A percentile compares a stretch with the other conserved stretches of the same genome.
Conservation (phyloP, 1,140 invertebrate species). For the Megalopta genalis region DNA sequence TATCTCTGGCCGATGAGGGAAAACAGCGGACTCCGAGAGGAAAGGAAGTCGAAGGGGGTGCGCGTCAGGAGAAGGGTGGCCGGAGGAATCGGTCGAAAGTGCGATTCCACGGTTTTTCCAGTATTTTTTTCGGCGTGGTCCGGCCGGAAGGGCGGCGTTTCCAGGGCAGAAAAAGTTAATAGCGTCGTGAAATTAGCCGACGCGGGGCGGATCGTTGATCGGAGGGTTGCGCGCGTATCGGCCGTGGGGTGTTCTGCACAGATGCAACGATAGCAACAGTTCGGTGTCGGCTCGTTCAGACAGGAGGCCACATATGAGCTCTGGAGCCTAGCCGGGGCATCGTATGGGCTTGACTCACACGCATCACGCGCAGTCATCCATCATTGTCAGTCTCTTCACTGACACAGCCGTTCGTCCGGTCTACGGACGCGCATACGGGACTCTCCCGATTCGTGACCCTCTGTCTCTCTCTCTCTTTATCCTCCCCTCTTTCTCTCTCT, state of each 20-base stretch:
- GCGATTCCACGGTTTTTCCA: conserved; percentile 46
- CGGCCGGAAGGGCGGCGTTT: conserved; percentile 41
- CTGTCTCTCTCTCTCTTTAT: neutral
- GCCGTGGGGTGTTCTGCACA: conserved; percentile 72
- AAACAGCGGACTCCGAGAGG: too few relatives aligned
- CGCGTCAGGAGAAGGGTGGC: conserved; percentile 1
- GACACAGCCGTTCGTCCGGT: conserved; percentile 64
- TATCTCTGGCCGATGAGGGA: too few relatives aligned
- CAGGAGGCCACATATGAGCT: conserved; percentile 74
- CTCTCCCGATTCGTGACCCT: conserved; percentile 57
- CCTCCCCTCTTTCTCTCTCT: neutral
- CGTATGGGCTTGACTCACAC: conserved; percentile 78
- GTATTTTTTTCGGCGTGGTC: conserved; percentile 12
- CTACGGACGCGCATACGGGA: conserved; percentile 51
- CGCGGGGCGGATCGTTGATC: conserved; percentile 51
- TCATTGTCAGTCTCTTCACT: conserved; percentile 76
- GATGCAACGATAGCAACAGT: conserved; percentile 79
- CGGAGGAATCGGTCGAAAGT: conserved; percentile 37
- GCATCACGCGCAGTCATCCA: conserved; percentile 77
- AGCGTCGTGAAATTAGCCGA: conserved; percentile 74
- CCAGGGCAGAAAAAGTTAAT: conserved; percentile 72
- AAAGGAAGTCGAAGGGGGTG: neutral
- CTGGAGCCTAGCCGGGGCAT: conserved; percentile 67
- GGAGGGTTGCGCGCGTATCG: conserved; percentile 61
- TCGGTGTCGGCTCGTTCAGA: conserved; percentile 68